These are phyloP conservation scores for Amiota mariae DNA, from an alignment of 2,888 invertebrate genomes.

Conservation along the genomic window DNA sequence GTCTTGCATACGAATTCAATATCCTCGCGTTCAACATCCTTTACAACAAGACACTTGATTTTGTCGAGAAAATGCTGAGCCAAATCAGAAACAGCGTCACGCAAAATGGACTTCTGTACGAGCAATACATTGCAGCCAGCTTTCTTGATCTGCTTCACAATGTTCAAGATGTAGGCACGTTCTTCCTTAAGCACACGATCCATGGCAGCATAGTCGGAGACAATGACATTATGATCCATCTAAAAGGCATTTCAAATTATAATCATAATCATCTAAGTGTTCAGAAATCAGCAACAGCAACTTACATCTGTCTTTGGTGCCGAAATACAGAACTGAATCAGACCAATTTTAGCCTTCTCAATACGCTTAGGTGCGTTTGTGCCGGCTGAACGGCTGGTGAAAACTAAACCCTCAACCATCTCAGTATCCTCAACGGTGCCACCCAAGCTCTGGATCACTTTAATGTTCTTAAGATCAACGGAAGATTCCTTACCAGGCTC, in stretches of 20 bases:
- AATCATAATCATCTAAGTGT: background rate
- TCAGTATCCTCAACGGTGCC: constrained; percentile 99
- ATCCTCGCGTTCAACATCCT: constrained; percentile 98
- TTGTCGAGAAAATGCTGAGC: constrained; percentile 98
- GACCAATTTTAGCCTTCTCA: constrained; percentile 98
- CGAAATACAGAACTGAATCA: constrained; percentile 99
- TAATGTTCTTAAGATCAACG: constrained; percentile 95
- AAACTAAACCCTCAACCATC: constrained; percentile 94
- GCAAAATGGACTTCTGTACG: constrained; percentile 85
- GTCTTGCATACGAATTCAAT: constrained; percentile 98
- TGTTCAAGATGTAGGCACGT: constrained; percentile 96
- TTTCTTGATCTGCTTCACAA: constrained; percentile 99
- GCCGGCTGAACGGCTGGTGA: constrained; percentile 91
- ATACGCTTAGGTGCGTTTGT: constrained; percentile 93
- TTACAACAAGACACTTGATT: constrained; percentile 98
- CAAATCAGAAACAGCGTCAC: constrained; percentile 96
- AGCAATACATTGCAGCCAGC: constrained; percentile 97
- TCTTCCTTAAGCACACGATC: constrained; percentile 98
- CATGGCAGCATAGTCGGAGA: constrained; percentile 99
- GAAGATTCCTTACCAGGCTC: constrained; percentile 79
- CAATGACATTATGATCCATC: constrained; percentile 97
- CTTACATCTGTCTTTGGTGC: constrained; percentile 98
- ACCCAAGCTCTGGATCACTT: constrained; percentile 96
- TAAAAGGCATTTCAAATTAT: constrained; percentile 65
- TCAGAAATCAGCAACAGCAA: too few relatives aligned